These are phyloP conservation scores for Ctenochaetus hawaiiensis DNA, from an alignment of 2,797 vertebrate species.

Conservation along the genomic window DNA sequence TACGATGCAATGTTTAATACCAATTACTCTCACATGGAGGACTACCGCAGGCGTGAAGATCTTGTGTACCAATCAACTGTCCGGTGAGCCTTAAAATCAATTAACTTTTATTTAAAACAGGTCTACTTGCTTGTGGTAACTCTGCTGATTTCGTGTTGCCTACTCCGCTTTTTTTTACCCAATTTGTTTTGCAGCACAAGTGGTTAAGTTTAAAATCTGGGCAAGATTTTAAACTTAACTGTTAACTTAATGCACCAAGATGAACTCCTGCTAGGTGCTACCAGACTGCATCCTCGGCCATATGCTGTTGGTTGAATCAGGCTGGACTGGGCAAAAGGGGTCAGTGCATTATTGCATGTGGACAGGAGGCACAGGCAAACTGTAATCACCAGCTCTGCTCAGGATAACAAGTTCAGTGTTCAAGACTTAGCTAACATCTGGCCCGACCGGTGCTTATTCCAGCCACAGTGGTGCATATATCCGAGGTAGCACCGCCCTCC, in stretches of 20 bases:
- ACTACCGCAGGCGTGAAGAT: slow-evolving; percentile 94
- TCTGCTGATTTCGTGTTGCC: not conserved
- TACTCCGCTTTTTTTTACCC: not conserved
- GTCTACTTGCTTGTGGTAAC: not conserved
- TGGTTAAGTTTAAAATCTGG: too few relatives aligned
- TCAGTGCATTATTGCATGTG: slow-evolving; percentile 50
- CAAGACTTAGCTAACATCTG: slow-evolving; percentile 72
- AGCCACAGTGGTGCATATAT: slow-evolving; percentile 28
- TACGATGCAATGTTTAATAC: slow-evolving; percentile 99
- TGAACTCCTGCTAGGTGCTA: slow-evolving; percentile 23
- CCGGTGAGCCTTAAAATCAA: slow-evolving; percentile 86
- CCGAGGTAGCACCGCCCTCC: slow-evolving; percentile 46
- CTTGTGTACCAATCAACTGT: slow-evolving; percentile 97
- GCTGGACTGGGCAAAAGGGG: slow-evolving; percentile 24
- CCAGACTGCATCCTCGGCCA: slow-evolving; percentile 39
- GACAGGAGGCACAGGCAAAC: slow-evolving; percentile 51
- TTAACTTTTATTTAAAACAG: slow-evolving; percentile 21
- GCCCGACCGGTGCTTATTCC: slow-evolving; percentile 28
- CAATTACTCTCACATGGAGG: slow-evolving; percentile 99
- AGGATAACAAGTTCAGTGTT: slow-evolving; percentile 55
- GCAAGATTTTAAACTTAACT: slow-evolving; percentile 1
- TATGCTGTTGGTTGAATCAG: slow-evolving; percentile 59
- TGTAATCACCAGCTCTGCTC: slow-evolving; percentile 61
- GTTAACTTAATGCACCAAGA: slow-evolving; percentile 8
- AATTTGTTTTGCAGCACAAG: slow-evolving; percentile 4